phyloP scores from a whole-genome alignment of 1,140 invertebrate genomes.

The Delia radicum region DNA sequence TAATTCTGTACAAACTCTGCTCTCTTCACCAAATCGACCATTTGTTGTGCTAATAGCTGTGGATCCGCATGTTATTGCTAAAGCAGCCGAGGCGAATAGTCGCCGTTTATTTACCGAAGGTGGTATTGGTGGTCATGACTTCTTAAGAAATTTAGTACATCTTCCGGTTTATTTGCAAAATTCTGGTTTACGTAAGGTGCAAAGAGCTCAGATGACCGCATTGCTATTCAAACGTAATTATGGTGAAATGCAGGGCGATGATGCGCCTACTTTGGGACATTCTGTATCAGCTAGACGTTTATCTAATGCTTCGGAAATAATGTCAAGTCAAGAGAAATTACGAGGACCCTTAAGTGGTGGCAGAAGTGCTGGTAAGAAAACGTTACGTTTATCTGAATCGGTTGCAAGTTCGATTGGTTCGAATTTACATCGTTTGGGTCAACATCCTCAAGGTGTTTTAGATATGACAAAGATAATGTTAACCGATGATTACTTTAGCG shows the following conservation, averaged over 20 bases:
- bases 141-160: conserved; percentile 94
- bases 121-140: conserved; percentile 91
- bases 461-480: conserved; percentile 84
- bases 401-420: conserved; percentile 87
- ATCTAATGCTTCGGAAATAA: conserved; percentile 76
- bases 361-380: conserved; percentile 59
- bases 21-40: conserved; percentile 86
- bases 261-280: conserved; percentile 56
- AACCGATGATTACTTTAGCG: conserved; percentile 94
- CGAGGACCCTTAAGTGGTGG: conserved; percentile 52
- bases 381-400: conserved; percentile 79
- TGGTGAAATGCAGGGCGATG: conserved; percentile 44
- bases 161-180: conserved; percentile 97
- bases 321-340: conserved; percentile 75
- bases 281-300: conserved; percentile 70
- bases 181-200: conserved; percentile 86
- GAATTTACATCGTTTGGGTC: conserved; percentile 75
- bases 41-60: conserved; percentile 93
- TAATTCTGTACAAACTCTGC: conserved; percentile 92
- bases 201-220: conserved; percentile 80
- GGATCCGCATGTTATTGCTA: conserved; percentile 95
- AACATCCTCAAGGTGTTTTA: conserved; percentile 61
- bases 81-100: conserved; percentile 93
- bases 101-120: conserved; percentile 81
- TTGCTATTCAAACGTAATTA: conserved; percentile 54